Evolutionary conservation across 2,113 vertebrate genomes (phyloP).

Genomic region (Prunella himalayana): DNA sequence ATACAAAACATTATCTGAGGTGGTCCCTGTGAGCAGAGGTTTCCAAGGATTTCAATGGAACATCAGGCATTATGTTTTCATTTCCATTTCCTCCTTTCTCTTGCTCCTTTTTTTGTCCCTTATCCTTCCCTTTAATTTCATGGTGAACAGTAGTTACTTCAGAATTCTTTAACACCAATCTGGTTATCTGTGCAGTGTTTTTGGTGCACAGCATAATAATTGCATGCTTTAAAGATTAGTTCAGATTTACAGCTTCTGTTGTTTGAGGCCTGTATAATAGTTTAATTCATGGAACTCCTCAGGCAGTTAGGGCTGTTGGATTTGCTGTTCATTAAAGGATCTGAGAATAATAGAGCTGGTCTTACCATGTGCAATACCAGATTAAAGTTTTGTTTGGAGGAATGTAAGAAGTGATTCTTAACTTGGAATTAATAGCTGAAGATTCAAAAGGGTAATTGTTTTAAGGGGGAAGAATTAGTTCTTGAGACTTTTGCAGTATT

Average conservation of each 20-base stretch:
- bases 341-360: not conserved
- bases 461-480: not conserved
- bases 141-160: not conserved
- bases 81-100: not conserved
- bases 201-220: not conserved
- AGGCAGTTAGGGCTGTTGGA: not conserved
- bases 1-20: not conserved
- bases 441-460: not conserved
- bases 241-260: not conserved
- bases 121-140: not conserved
- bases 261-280: not conserved
- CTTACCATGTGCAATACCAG: not conserved
- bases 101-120: not conserved
- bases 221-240: not conserved
- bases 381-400: not conserved
- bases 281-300: not conserved
- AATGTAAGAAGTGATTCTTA: not conserved
- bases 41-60: not conserved
- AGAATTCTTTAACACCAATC: not conserved
- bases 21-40: not conserved
- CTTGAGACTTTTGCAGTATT: not conserved
- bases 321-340: not conserved
- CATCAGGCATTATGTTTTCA: not conserved
- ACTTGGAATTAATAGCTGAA: not conserved
- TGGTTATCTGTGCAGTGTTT: not conserved